phyloP scores from a whole-genome alignment of 2,888 invertebrate species.

The Odontocerum albicorne region DNA sequence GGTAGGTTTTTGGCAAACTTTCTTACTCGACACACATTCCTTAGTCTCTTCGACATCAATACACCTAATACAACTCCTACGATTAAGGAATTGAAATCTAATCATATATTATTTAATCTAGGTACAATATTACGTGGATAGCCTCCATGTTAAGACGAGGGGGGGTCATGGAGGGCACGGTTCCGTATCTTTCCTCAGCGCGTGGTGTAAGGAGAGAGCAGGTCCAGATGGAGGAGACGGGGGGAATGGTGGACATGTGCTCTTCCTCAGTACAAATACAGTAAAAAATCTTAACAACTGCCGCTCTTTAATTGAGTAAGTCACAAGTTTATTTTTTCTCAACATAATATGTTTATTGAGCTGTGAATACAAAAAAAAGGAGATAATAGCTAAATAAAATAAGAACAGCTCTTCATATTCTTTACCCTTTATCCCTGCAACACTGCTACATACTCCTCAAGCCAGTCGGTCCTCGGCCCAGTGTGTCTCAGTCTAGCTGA shows the following conservation, averaged over 20 bases:
- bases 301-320: slow-evolving; percentile 47
- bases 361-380: no score
- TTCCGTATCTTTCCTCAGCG: slow-evolving; percentile 80
- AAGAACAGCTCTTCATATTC: no score
- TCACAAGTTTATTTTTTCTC: slow-evolving; percentile 2
- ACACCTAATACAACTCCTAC: no score
- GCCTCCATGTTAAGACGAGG: slow-evolving; percentile 62
- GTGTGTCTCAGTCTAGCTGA: no score
- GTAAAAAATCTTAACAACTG: slow-evolving; percentile 74
- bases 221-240: slow-evolving; percentile 98
- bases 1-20: no score
- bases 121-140: slow-evolving; percentile 72
- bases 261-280: slow-evolving; percentile 72
- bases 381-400: no score
- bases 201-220: slow-evolving; percentile 82
- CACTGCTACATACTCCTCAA: no score
- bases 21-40: no score
- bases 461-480: no score
- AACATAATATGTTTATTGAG: no score
- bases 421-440: no score
- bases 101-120: slow-evolving; percentile 42
- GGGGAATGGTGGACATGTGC: slow-evolving; percentile 92
- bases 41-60: no score
- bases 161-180: slow-evolving; percentile 96
- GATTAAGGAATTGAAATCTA: background rate